Percentiles rank a stretch among this genome's conserved stretches.
phyloP scores from a whole-genome alignment of 2,888 invertebrate genomes.

The Tridacna gigas region DNA sequence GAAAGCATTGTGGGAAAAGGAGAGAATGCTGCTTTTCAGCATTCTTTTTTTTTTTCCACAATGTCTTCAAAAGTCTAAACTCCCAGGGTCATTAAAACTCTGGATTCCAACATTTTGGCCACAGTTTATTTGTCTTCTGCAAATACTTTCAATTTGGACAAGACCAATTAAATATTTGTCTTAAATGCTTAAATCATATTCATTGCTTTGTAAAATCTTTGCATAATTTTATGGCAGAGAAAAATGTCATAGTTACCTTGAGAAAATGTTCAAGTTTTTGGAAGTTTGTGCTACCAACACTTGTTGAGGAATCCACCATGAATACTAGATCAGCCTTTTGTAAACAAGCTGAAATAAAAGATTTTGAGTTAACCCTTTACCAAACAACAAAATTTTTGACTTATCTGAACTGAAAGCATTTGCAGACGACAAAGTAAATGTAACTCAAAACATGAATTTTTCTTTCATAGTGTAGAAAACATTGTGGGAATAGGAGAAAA shows the following conservation, averaged over 20 bases:
- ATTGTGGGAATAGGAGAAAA: too few species aligned
- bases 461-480: too few species aligned
- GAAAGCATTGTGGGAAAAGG: background rate
- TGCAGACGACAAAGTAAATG: too few species aligned
- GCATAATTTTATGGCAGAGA: background rate
- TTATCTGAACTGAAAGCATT: too few species aligned
- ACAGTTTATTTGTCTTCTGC: too few species aligned
- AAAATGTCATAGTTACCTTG: slow-evolving; percentile 47
- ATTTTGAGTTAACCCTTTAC: too few species aligned
- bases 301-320: slow-evolving; percentile 71
- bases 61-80: background rate
- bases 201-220: background rate
- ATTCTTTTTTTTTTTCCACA: background rate
- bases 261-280: slow-evolving; percentile 70
- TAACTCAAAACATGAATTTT: too few species aligned
- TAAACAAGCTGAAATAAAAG: slow-evolving; percentile 63
- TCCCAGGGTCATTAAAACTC: background rate
- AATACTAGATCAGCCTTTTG: slow-evolving; percentile 69
- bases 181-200: too few species aligned
- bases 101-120: too few species aligned
- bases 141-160: too few species aligned
- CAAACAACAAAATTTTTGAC: too few species aligned
- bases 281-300: slow-evolving; percentile 68
- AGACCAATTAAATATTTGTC: too few species aligned
- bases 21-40: background rate